Evolutionary conservation across 2,888 invertebrate species (phyloP), one percentile per base, ranked within the genome.

Genomic region (Drosophila multiciliata): DNA sequence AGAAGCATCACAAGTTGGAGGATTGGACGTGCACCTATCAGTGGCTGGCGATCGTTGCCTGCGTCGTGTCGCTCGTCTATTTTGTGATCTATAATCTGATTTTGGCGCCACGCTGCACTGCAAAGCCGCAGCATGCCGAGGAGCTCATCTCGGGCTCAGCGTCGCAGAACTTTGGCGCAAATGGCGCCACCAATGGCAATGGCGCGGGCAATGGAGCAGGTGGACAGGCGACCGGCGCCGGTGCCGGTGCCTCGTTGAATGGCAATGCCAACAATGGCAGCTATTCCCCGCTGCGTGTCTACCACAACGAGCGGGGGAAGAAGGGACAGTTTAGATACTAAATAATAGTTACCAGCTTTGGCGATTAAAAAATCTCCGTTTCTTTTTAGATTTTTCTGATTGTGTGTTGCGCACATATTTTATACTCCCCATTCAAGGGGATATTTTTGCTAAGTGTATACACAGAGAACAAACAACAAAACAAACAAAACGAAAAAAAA

Each of bases 281-380:
- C 74, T 97, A 97, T 91, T 96, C 97, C 20, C 97, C 97, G 1
- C 94, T 97, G 91, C 94, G 96, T 83, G 96, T 97, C 15, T 97
- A 97, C 90, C 97, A 97, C 93, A 97, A 97, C 90, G 96, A 96
- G 88, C 94, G 96, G 88, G 96, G 96, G 74, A 95, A 95, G 91
- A 97, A 97, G 93, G 96, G 96, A 72, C 96, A 97, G 91, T 97
- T 97, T 94, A 95, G 96, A 92, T 97, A 97, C 93, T 97, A 94
- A 94, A 80, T 32, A 40, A 32, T 40, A 70, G 54, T 42, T 48
- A 42, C 52, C 38, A 45, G 54, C 42, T 59, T 32, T 50, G 50
- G 59, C 49, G 35, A 60, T 50, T 50, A 29, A 20, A 11, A 17
- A 35, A 20, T 29, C 50, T 50, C 29, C 49, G 11, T 29, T 12